These are phyloP conservation scores for Leptosomus discolor DNA, from an alignment of 2,113 vertebrate genomes.

Conservation along the genomic window DNA sequence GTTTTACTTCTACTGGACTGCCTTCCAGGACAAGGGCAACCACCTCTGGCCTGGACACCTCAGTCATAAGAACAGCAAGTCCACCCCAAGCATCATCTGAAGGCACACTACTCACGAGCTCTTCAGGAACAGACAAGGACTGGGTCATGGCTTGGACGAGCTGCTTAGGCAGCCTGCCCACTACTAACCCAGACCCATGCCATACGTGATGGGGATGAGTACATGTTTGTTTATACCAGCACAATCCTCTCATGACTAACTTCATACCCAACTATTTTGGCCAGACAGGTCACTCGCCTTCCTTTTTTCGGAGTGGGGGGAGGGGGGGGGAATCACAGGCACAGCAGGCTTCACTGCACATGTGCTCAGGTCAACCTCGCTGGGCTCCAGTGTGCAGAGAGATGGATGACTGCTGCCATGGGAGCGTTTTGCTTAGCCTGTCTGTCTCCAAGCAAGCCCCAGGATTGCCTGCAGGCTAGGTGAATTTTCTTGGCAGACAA, in stretches of 20 bases:
- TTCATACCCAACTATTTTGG: not conserved
- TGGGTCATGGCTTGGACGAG: rapidly evolving
- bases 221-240: not conserved
- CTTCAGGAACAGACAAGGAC: rapidly evolving
- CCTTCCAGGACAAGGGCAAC: not conserved
- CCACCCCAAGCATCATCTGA: rapidly evolving
- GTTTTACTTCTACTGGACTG: not conserved
- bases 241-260: not conserved
- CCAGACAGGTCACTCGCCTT: rapidly evolving
- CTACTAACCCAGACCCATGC: not conserved
- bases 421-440: rapidly evolving
- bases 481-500: not conserved
- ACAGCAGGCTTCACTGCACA: rapidly evolving
- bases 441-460: rapidly evolving
- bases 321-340: rapidly evolving
- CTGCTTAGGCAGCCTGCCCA: not conserved
- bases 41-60: not conserved
- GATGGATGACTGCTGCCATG: rapidly evolving
- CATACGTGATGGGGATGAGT: not conserved
- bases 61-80: rapidly evolving
- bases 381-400: not conserved
- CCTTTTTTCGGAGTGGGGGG: not conserved
- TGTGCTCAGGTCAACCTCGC: not conserved
- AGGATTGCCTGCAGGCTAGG: not conserved
- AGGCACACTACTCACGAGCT: rapidly evolving